phyloP scores from a whole-genome alignment of 2,113 vertebrate genomes.

The Heliornis fulica region DNA sequence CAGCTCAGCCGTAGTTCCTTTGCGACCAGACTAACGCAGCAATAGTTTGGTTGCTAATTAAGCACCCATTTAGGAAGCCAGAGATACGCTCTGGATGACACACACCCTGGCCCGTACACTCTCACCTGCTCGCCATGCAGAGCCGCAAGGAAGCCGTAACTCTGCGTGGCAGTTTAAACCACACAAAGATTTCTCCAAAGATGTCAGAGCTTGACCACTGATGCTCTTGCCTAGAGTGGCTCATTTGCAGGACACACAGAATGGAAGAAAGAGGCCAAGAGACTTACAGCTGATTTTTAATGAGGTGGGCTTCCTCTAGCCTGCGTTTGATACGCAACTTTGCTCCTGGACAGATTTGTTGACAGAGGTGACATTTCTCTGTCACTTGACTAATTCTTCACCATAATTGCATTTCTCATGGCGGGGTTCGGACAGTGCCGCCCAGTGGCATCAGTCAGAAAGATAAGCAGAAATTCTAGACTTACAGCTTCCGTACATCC shows the following conservation, averaged over 20 bases:
- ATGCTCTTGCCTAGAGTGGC: background rate
- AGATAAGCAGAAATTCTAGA: background rate
- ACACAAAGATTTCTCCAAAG: constrained; percentile 5
- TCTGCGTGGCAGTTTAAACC: constrained; percentile 10
- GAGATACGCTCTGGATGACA: background rate
- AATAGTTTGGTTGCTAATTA: background rate
- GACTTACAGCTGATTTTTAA: constrained; percentile 9
- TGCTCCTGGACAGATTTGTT: background rate
- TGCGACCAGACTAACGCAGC: background rate
- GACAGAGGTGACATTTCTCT: background rate
- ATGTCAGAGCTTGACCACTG: background rate
- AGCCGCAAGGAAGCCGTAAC: background rate
- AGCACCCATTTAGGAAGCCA: background rate
- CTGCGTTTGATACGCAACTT: background rate
- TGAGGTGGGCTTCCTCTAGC: background rate
- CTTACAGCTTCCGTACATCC: background rate
- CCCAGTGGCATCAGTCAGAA: background rate
- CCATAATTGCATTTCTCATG: background rate
- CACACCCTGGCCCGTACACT: background rate
- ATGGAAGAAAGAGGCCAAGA: background rate
- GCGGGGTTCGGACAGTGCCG: background rate
- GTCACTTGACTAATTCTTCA: background rate
- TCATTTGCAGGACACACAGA: background rate
- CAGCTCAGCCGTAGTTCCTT: background rate
- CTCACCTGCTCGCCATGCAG: background rate